A percentile compares a stretch with the other conserved stretches of the same genome.
Conservation (phyloP, 2,113 vertebrate species). For the Recurvirostra avosetta region DNA sequence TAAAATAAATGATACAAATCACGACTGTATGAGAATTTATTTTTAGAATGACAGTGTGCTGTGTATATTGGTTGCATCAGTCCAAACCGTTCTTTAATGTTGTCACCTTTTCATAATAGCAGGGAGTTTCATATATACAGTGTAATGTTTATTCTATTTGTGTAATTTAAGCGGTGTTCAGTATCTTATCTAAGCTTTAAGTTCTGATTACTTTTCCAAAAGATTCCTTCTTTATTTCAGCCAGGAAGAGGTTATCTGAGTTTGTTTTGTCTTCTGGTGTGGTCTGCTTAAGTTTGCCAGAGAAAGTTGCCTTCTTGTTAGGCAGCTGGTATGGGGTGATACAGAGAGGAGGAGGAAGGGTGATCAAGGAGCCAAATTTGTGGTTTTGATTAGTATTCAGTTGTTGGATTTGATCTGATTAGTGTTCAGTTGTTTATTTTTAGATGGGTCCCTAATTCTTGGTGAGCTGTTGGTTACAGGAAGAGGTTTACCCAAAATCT, state of each 20-base stretch:
- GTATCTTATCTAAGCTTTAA: background rate
- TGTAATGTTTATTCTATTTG: background rate
- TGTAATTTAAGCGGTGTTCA: background rate
- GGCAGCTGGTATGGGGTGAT: background rate
- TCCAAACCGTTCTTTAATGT: background rate
- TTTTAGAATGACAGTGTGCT: background rate
- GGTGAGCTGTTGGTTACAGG: background rate
- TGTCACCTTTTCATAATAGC: background rate
- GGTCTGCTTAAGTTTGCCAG: background rate
- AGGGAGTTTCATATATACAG: background rate
- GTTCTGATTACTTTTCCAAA: background rate
- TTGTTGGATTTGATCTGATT: background rate
- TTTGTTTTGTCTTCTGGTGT: background rate
- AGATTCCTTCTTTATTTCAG: background rate
- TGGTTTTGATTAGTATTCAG: background rate
- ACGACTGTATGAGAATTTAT: background rate
- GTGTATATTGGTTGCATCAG: background rate
- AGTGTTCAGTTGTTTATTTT: background rate
- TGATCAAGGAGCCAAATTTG: background rate
- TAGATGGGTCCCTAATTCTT: background rate
- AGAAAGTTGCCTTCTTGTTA: background rate
- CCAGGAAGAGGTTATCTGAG: background rate
- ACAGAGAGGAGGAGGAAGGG: background rate
- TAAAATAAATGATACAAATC: background rate
- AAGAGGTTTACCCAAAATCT: background rate